Base-by-base conservation (phyloP, 2,797 vertebrate genomes). In the Takifugu rubripes region DNA sequence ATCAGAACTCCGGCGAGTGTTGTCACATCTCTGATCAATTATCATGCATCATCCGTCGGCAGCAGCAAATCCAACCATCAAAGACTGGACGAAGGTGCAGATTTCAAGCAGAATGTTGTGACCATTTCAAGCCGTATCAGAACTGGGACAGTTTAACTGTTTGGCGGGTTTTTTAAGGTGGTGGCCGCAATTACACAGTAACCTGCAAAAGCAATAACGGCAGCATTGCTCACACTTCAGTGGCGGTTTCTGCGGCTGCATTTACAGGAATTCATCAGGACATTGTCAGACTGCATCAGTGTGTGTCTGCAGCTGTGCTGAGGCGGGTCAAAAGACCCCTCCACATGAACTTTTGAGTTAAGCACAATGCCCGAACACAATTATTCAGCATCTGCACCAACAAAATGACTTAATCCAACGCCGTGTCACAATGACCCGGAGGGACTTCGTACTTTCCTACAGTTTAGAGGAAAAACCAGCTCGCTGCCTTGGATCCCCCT, bases 401-500 rank as follows among this genome's bases (percentile, higher is more conserved):
- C 48, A 62, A 54, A 56, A 55, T 21, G 3, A 62, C 29, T 68
- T 40, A 4, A 61, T 57, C 26, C 60, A 65, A 75, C 24, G 56
- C 66, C 72, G 66, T 69, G 73, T 75, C 75, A 77, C 52, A 3
- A 68, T 56, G 69, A 70, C 67, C 75, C 66, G 49, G 42, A 56
- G 62, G 46, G 7, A 42, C 50, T 62, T 64, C 66, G 58, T 40
- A 5, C 49, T 61, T 56, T 46, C 25, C 31, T 56, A 33, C 31
- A 33, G 0, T 12, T 3, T 3, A 40, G 36, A 40, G 31, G 31
- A 10, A 33, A 33, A 33, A 0, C 36, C 36, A 40, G 10, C 11
- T 2, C 33, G 36, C 36, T 14, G 36, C 11, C 36, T 40, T 3
- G 36, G 36, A 33, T 21, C 21, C 21, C 21, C 21, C 21, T 21